Conservation (phyloP, 2,113 vertebrate species). For the Aldabrachelys gigantea region DNA sequence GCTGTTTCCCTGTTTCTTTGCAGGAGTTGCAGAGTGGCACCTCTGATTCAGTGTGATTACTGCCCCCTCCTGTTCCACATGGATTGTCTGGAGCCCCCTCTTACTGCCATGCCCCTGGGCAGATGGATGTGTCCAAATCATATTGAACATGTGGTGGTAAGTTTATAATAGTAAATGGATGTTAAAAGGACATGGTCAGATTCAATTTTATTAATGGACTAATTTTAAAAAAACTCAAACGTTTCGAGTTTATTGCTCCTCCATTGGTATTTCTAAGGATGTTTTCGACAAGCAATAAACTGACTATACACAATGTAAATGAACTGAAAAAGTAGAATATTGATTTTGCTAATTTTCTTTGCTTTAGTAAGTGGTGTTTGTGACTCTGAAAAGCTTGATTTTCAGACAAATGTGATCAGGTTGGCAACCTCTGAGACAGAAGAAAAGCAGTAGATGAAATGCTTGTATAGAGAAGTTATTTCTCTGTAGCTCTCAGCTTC, state of each 20-base stretch:
- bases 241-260: background rate
- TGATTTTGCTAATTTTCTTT: background rate
- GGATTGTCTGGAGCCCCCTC: constrained; percentile 98
- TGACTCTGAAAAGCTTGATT: background rate
- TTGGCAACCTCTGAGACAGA: constrained; percentile 47
- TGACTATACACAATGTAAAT: constrained; percentile 52
- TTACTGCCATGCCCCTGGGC: constrained; percentile 96
- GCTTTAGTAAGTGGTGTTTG: background rate
- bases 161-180: constrained; percentile 63
- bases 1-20: constrained; percentile 6
- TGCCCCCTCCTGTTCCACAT: constrained; percentile 98
- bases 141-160: constrained; percentile 95
- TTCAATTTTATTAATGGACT: constrained; percentile 59
- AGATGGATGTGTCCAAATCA: constrained; percentile 99
- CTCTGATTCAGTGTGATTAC: constrained; percentile 97
- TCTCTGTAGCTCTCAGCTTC: background rate
- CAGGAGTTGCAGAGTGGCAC: constrained; percentile 97
- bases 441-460: constrained; percentile 50
- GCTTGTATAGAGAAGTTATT: background rate
- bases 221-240: constrained; percentile 52
- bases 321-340: constrained; percentile 15
- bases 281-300: constrained; percentile 40
- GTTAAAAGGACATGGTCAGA: constrained; percentile 64
- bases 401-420: constrained; percentile 46
- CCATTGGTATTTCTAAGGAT: constrained; percentile 61